Evolutionary conservation across 2,888 invertebrate genomes (phyloP), one percentile per base, ranked within the genome.

Genomic region (Megaustenia siamemsis): DNA sequence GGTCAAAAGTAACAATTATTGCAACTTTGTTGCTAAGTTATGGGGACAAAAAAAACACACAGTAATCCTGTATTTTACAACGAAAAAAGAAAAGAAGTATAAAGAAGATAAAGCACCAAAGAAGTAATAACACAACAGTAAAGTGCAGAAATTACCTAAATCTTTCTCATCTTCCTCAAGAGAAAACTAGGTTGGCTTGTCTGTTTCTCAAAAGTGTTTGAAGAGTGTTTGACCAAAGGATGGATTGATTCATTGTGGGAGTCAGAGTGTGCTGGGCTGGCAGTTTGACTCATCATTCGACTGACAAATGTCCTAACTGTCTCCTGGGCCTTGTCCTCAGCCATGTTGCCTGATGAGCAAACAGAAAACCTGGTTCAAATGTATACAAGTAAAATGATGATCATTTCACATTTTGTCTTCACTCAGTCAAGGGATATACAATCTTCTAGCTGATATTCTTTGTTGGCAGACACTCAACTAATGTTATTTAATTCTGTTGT

Each of bases 101-200:
- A n/a, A n/a, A n/a, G n/a, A n/a, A n/a, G n/a, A n/a, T n/a, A n/a
- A n/a, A n/a, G n/a, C n/a, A n/a, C n/a, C n/a, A n/a, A n/a, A n/a
- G n/a, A n/a, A n/a, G n/a, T n/a, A n/a, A 66, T 66, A 32, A 28
- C 6, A 1, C 15, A 66, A 28, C 15, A 66, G n/a, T 28, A 66
- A 28, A 32, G n/a, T 28, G 15, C 32, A 5, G 3, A 28, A 3
- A 32, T 28, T 73, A 83, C 76, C 83, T 83, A 86, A 68, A 82
- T 85, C 24, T 84, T 86, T 80, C 86, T 84, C 28, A 79, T 83
- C 81, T 84, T 87, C 38, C 82, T 84, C 38, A 85, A 69, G 38
- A 89, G 81, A 68, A 88, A 89, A 35, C 86, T 88, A 1, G 90
- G 88, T 21, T 88, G 40, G 63, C 85, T 86, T 38, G 87, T 87